phyloP scores from a whole-genome alignment of 2,888 invertebrate species.

The Sarcophaga caerulescens region DNA sequence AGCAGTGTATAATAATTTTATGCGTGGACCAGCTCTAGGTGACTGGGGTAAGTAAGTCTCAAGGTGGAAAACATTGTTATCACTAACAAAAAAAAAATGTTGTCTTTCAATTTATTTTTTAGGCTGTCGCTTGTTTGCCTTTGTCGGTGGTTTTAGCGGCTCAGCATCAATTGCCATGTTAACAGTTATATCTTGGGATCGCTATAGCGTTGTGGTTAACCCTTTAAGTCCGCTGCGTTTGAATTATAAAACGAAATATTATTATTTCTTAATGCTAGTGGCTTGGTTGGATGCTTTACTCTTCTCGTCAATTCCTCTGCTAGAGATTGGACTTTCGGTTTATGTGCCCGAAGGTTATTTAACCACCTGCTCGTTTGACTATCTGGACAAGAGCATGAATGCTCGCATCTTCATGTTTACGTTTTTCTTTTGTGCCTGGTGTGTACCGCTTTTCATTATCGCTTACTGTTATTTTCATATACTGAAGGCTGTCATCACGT shows the following conservation, averaged over 20 bases:
- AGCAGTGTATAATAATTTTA: slow-evolving; percentile 88
- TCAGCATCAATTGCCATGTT: slow-evolving; percentile 91
- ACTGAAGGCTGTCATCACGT: slow-evolving; percentile 84
- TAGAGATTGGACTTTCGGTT: slow-evolving; percentile 86
- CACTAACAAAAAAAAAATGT: too few relatives aligned
- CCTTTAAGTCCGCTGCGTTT: slow-evolving; percentile 87
- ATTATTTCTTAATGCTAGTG: slow-evolving; percentile 83
- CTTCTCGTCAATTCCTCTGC: slow-evolving; percentile 87
- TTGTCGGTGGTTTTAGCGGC: slow-evolving; percentile 90
- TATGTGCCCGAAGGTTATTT: slow-evolving; percentile 93
- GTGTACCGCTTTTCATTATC: slow-evolving; percentile 87
- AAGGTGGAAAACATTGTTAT: too few relatives aligned
- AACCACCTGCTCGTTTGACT: slow-evolving; percentile 93
- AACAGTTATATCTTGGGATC: slow-evolving; percentile 90
- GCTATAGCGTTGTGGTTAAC: slow-evolving; percentile 90
- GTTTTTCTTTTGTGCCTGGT: slow-evolving; percentile 89
- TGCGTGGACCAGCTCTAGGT: slow-evolving; percentile 88
- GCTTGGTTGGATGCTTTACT: slow-evolving; percentile 89
- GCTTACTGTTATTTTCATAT: slow-evolving; percentile 88
- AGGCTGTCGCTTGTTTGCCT: slow-evolving; percentile 91
- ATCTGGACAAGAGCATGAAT: slow-evolving; percentile 85
- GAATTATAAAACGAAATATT: slow-evolving; percentile 84
- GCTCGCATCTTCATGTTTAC: slow-evolving; percentile 87
- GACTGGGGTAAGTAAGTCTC: slow-evolving; percentile 85
- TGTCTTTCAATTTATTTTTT: slow-evolving; percentile 55